Evolutionary conservation across 2,888 invertebrate genomes (phyloP), one percentile per base, ranked within the genome.

Genomic region (Chymomyza procnemis): DNA sequence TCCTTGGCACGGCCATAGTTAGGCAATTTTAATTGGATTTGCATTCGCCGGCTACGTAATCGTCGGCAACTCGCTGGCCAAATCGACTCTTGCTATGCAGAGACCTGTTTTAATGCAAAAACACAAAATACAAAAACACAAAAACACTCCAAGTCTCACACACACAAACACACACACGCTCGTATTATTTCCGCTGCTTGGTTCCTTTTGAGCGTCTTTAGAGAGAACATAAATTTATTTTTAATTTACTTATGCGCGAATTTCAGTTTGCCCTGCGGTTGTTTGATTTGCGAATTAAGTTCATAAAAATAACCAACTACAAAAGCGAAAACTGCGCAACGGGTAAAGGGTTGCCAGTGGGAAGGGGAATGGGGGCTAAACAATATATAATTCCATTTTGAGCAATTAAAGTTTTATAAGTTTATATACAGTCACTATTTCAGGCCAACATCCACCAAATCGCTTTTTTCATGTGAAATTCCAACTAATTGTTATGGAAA

Each of bases 251-350:
- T 86, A 82, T 82, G 86, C 82, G 86, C 69, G 75, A 84, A 76
- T 81, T 75, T 66, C 59, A 48, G 68, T 84, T 61, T 74, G 86
- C 84, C 82, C 82, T 73, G 69, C 79, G 86, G 82, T 74, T 83
- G 86, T 83, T 83, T 83, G 82, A 86, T 83, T 83, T 83, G 85
- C 81, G 82, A 83, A 83, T 83, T 83, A 86, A 86, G 84, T 79
- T 70, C 69, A 48, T 12, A 73, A 76, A 69, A 69, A 22, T 26
- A n/a, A 12, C 47, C 47, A 41, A 18, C 18, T 12, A 6, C 22
- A 2, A 54, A 54, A 54, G 52, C 19, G 21, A 1, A 3, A n/a
- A 54, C 22, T 18, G 22, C 26, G 5, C 54, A 12, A n/a, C n/a
- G n/a, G n/a, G n/a, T n/a, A n/a, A n/a, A n/a, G 52, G 54, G 76